These are phyloP conservation scores for Atta cephalotes DNA, from an alignment of 1,140 invertebrate species.

Conservation along the genomic window DNA sequence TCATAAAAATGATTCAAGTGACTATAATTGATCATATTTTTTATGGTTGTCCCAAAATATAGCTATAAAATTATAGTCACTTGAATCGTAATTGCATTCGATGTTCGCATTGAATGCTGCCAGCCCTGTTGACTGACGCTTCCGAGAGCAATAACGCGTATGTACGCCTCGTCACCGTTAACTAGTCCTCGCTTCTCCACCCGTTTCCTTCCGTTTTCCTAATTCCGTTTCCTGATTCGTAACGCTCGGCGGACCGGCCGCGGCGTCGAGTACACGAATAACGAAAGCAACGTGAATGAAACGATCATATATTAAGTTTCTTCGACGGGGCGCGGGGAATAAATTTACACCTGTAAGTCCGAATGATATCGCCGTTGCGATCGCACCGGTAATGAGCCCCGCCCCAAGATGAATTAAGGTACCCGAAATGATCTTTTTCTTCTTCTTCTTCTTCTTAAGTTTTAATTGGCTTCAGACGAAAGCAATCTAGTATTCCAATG, in stretches of 20 bases:
- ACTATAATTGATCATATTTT: no score
- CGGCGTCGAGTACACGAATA: neutral
- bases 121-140: neutral
- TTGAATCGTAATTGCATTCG: neutral
- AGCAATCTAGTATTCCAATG: no score
- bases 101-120: neutral
- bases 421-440: conserved; percentile 28
- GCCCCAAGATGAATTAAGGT: neutral
- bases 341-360: conserved; percentile 51
- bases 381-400: conserved; percentile 6
- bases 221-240: conserved; percentile 46
- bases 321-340: conserved; percentile 10
- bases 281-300: neutral
- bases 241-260: conserved; percentile 32
- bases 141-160: conserved; percentile 3
- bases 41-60: no score
- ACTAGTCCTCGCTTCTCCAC: conserved; percentile 1
- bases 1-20: no score
- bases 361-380: neutral
- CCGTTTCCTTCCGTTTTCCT: conserved; percentile 47
- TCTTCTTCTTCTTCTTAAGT: no score
- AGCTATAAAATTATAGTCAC: no score
- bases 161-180: conserved; percentile 43
- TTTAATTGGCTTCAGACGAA: no score
- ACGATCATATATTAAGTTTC: conserved; percentile 12